A percentile compares a stretch with the other conserved stretches of the same genome.
Evolutionary conservation across 2,888 invertebrate genomes (phyloP).

Genomic region (Nomada ruficornis): DNA sequence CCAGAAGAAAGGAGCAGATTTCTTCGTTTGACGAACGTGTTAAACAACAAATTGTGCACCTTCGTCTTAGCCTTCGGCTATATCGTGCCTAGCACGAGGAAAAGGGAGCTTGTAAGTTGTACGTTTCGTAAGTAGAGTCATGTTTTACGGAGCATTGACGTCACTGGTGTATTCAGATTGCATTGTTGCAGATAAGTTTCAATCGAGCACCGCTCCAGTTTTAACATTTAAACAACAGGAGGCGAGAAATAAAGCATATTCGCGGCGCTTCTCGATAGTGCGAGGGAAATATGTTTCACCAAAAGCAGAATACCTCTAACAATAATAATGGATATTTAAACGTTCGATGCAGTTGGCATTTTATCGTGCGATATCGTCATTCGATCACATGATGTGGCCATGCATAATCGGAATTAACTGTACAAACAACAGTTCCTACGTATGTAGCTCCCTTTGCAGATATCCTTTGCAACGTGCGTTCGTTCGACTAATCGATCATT

Average conservation of each 20-base stretch:
- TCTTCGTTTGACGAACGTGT: not conserved
- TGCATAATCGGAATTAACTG: too few relatives aligned
- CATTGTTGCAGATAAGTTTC: constrained; percentile 63
- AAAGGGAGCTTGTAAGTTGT: constrained; percentile 40
- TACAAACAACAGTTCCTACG: too few relatives aligned
- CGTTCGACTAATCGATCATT: too few relatives aligned
- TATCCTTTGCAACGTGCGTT: too few relatives aligned
- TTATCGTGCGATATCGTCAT: too few relatives aligned
- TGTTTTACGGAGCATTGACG: constrained; percentile 64
- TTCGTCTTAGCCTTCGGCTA: constrained; percentile 31
- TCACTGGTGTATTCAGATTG: constrained; percentile 67
- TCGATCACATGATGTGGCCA: too few relatives aligned
- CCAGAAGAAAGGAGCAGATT: not conserved
- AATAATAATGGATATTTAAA: too few relatives aligned
- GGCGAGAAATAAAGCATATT: constrained; percentile 39
- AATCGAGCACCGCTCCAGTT: constrained; percentile 61
- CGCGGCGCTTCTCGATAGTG: constrained; percentile 12
- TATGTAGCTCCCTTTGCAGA: too few relatives aligned
- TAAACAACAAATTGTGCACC: constrained; percentile 27
- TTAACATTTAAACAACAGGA: constrained; percentile 38
- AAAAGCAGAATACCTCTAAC: too few relatives aligned
- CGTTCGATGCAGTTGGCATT: too few relatives aligned
- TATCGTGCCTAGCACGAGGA: constrained; percentile 17
- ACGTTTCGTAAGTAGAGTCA: constrained; percentile 56
- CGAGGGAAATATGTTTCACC: not conserved